Base-by-base conservation (phyloP, 2,888 invertebrate genomes). In the Hirtodrosophila duncani region DNA sequence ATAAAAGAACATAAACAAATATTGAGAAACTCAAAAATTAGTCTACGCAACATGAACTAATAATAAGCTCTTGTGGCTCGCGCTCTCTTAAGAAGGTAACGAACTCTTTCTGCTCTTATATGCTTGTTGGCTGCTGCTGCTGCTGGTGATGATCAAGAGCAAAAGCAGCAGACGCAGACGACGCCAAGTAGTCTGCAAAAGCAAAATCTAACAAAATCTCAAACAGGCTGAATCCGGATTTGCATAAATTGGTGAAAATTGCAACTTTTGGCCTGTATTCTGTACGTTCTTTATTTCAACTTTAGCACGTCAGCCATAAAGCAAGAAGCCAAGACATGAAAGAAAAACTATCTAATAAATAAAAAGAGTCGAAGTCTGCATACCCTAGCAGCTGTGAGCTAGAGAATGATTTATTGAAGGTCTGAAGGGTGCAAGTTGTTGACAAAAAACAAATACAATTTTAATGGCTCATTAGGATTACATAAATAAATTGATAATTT, bases 101-200 rank as follows among this genome's bases (percentile, higher is more conserved):
- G 16, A 17, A 13, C 29, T 23, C 18, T 7, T 37, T 16, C 41
- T 37, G 8, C 11, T 4, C 14, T n/a, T n/a, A n/a, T n/a, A n/a
- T n/a, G n/a, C n/a, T n/a, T n/a, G n/a, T n/a, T n/a, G n/a, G n/a
- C n/a, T n/a, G n/a, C n/a, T n/a, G n/a, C n/a, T n/a, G n/a, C n/a
- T n/a, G 36, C 6, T 3, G 38, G 18, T 23, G 2, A 30, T 43
- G 18, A 27, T 1, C 7, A n/a, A 36, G 14, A 21, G 20, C 13
- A 9, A 10, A 9, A 33, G 31, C 8, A 7, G 14, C 31, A 16
- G 13, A 8, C 6, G 21, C 31, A 42, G 72, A 13, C n/a, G n/a
- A n/a, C 74, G 71, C 67, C 79, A 60, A 14, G 38, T 41, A 34
- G 79, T 72, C 75, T 78, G 55, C 48, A 18, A 39, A 55, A 58